Percentiles rank a stretch among this genome's conserved stretches.
Evolutionary conservation across 2,113 vertebrate species (phyloP).

Genomic region (Hippolais icterina): DNA sequence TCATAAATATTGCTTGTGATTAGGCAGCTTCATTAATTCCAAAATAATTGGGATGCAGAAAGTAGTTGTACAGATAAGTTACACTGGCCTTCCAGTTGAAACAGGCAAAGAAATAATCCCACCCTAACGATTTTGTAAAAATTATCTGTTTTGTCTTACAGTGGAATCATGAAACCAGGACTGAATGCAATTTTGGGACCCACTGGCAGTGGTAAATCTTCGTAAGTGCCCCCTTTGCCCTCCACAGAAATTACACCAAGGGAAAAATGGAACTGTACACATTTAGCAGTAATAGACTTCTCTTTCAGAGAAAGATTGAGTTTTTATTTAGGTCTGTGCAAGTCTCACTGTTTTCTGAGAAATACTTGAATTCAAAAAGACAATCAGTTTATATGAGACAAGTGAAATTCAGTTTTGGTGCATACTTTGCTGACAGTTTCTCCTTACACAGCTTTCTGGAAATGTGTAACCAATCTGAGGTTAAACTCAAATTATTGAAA

Average conservation of each 20-base stretch:
- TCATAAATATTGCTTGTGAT: background rate
- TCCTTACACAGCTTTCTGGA: background rate
- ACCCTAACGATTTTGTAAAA: background rate
- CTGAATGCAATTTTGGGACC: conserved; percentile 95
- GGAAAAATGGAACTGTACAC: background rate
- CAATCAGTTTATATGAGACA: background rate
- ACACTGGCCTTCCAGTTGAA: background rate
- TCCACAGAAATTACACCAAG: background rate
- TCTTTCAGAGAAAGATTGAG: background rate
- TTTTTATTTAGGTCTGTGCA: background rate
- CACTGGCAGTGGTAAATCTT: conserved; percentile 94
- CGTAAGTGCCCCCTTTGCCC: conserved; percentile 79
- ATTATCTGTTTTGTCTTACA: conserved; percentile 63
- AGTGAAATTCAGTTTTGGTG: background rate
- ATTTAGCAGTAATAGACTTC: background rate
- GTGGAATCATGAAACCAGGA: conserved; percentile 95
- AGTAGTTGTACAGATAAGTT: background rate
- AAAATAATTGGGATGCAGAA: background rate
- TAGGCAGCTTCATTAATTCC: background rate
- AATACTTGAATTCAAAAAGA: background rate
- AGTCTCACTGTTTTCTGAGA: background rate
- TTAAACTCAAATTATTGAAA: background rate
- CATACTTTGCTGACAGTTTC: accelerated
- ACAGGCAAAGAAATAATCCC: background rate
- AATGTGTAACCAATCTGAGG: background rate